A percentile compares a stretch with the other conserved stretches of the same genome.
These are phyloP conservation scores for Varanus komodoensis DNA, from an alignment of 2,113 vertebrate genomes.

Conservation along the genomic window DNA sequence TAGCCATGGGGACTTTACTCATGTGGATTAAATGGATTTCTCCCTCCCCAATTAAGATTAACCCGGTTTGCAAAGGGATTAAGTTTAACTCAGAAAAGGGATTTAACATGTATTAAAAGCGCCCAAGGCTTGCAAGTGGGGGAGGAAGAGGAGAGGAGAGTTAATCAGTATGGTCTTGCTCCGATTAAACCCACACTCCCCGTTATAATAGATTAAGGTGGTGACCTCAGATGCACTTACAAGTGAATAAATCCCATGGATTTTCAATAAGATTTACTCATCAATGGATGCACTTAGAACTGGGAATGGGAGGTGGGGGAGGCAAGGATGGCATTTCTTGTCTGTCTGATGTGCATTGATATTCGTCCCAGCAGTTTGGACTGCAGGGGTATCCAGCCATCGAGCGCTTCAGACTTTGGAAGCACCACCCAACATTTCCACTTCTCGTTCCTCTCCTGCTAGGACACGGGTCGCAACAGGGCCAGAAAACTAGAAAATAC, in stretches of 20 bases:
- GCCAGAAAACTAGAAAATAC: too few species aligned
- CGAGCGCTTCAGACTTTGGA: background rate
- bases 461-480: too few species aligned
- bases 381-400: background rate
- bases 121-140: background rate
- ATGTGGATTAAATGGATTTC: conserved; percentile 35
- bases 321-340: background rate
- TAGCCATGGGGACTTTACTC: conserved; percentile 28
- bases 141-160: background rate
- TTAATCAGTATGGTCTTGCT: conserved; percentile 13
- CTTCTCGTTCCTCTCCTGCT: too few species aligned
- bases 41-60: conserved; percentile 39
- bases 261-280: conserved; percentile 27
- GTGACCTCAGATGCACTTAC: background rate
- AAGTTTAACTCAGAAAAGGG: conserved; percentile 30
- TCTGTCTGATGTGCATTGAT: background rate
- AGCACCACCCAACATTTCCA: background rate
- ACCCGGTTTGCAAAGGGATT: conserved; percentile 42
- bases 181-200: conserved; percentile 5
- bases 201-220: background rate
- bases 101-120: conserved; percentile 3
- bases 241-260: conserved; percentile 29
- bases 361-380: background rate
- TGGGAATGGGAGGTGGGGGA: background rate
- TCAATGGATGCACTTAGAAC: conserved; percentile 1